Conservation (phyloP, 2,888 invertebrate species). For the Bugula neritina region DNA sequence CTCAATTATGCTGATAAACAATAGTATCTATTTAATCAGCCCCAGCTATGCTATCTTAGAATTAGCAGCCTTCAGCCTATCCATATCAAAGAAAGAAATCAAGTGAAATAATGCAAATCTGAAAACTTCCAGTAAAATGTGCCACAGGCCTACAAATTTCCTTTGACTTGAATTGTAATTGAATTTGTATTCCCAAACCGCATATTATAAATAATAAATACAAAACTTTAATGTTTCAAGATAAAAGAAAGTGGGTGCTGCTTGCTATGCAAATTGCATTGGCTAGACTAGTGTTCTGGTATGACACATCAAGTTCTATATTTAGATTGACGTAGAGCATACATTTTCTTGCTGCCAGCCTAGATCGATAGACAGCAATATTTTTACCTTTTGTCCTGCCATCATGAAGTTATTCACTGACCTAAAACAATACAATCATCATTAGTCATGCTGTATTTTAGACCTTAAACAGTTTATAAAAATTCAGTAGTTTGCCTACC, state of each 20-base stretch:
- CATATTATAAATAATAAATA: slow-evolving; percentile 12
- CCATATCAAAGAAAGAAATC: neutral
- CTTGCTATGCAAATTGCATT: neutral
- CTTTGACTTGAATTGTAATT: neutral
- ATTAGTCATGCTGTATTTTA: no score
- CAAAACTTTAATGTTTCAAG: neutral
- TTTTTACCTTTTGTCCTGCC: slow-evolving; percentile 25
- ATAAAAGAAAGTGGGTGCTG: neutral
- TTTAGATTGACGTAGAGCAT: no score
- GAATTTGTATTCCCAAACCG: slow-evolving; percentile 20
- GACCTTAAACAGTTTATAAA: neutral
- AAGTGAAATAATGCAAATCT: slow-evolving; percentile 6
- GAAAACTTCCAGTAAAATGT: slow-evolving; percentile 19
- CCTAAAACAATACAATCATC: neutral
- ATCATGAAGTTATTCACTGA: slow-evolving; percentile 25
- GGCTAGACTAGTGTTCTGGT: neutral
- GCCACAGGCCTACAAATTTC: slow-evolving; percentile 20
- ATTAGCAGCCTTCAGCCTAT: slow-evolving; percentile 4
- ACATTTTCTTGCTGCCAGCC: no score
- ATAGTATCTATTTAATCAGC: neutral
- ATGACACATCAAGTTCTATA: neutral
- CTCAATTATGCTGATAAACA: neutral
- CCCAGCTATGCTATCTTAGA: neutral
- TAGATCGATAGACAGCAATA: neutral
- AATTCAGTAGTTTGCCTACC: no score